Conservation (phyloP, 2,797 vertebrate genomes). For the Mormyrops attenuatus region DNA sequence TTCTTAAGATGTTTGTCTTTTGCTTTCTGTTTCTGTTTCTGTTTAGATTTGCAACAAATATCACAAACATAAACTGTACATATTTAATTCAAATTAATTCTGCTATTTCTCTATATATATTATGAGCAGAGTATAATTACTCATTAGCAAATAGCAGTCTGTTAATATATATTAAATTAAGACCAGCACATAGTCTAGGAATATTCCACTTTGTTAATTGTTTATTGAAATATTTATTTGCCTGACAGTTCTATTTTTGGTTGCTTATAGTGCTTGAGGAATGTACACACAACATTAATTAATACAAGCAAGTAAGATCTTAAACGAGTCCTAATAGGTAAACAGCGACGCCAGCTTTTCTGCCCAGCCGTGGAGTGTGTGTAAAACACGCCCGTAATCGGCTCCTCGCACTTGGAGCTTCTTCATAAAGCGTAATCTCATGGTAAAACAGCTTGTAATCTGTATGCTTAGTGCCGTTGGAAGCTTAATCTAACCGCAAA, state of each 20-base stretch:
- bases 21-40: no score
- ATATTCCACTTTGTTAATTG: not conserved
- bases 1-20: not conserved
- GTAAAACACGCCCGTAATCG: not conserved
- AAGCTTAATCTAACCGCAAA: conserved; percentile 12
- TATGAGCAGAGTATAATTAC: not conserved
- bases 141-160: not conserved
- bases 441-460: not conserved
- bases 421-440: not conserved
- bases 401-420: not conserved
- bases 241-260: not conserved
- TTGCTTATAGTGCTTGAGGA: not conserved
- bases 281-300: not conserved
- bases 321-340: not conserved
- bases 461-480: not conserved
- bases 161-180: not conserved
- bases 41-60: not conserved
- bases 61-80: not conserved
- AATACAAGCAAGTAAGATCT: not conserved
- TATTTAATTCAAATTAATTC: not conserved
- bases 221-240: not conserved
- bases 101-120: not conserved
- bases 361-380: not conserved
- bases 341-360: not conserved
- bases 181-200: not conserved